These are phyloP conservation scores for Eupithecia exiguata DNA, from an alignment of 2,888 invertebrate genomes.

Conservation along the genomic window DNA sequence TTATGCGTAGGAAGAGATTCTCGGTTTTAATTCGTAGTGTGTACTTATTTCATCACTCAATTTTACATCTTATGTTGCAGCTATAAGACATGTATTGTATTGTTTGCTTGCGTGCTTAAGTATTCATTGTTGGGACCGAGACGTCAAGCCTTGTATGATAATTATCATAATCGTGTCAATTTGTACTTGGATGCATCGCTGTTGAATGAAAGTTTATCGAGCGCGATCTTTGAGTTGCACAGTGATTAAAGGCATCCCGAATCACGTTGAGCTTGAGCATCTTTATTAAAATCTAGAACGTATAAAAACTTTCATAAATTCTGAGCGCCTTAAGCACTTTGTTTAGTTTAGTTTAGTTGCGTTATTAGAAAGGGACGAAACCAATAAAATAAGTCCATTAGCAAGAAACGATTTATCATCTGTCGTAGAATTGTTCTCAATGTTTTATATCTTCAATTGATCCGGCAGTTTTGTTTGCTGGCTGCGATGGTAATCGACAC, in stretches of 20 bases:
- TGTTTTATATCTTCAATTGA: conserved; percentile 40
- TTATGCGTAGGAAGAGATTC: conserved; percentile 66
- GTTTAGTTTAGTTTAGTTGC: conserved; percentile 7
- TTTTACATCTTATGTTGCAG: conserved; percentile 53
- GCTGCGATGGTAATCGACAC: conserved; percentile 76
- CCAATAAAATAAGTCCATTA: conserved; percentile 36
- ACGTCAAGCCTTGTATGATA: conserved; percentile 45
- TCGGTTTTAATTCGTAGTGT: conserved; percentile 60
- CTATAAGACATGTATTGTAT: conserved; percentile 46
- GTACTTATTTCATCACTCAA: conserved; percentile 51
- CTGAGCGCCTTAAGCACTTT: not conserved
- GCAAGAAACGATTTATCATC: conserved; percentile 32
- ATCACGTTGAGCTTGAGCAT: not conserved
- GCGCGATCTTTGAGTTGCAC: conserved; percentile 27
- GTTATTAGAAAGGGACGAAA: conserved; percentile 12
- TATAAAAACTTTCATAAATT: not conserved
- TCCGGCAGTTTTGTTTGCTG: conserved; percentile 61
- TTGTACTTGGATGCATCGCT: conserved; percentile 38
- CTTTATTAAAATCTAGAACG: not conserved
- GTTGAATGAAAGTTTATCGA: conserved; percentile 34
- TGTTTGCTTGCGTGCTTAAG: conserved; percentile 34
- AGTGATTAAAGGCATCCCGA: conserved; percentile 14
- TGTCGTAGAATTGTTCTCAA: conserved; percentile 30
- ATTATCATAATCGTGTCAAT: conserved; percentile 47
- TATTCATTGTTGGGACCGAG: conserved; percentile 46